Evolutionary conservation across 2,113 vertebrate genomes (phyloP), one percentile per base, ranked within the genome.

Genomic region (Mirza zaza): DNA sequence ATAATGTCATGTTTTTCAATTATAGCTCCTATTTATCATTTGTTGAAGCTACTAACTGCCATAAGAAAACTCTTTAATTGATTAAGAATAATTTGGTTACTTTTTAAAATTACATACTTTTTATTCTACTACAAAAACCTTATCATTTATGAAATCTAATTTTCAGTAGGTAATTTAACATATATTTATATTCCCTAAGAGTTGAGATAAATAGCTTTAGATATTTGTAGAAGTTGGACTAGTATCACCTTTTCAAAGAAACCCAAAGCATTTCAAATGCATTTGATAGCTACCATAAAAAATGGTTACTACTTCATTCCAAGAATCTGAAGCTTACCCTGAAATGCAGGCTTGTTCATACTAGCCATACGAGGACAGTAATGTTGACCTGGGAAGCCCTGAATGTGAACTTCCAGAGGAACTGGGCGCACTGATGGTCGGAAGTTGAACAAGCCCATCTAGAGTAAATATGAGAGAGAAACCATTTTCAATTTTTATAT

Each of bases 391-490:
- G 99, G 99, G 98, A 99, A 99, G 50, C 99, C 99, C 0, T 99
- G 99, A 97, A 99, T 99, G 97, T 99, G 99, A 87, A 99, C 99
- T 97, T 99, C 99, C 96, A 99, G 98, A 0, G 99, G 99, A 96
- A 99, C 99, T 0, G 99, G 99, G 45, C 99, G 99, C n/a, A 99
- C 99, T 6, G 99, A 99, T 0, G 99, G 99, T 32, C 99, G 99
- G 98, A 99, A 99, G 98, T 99, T 99, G 99, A 99, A 99, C 95
- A 99, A 98, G 86, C 99, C 99, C 99, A 99, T 99, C 99, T 99
- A 98, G 36, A 98, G 97, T 82, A 82, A 97, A 91, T 97, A 96
- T 13, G 11, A 93, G 32, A 91, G 6, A 97, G 12, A 96, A 91
- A 90, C 2, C 59, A 83, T 77, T 93, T 96, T 85, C 36, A 79